A percentile compares a stretch with the other conserved stretches of the same genome.
Evolutionary conservation across 2,113 vertebrate species (phyloP).

Genomic region (Salvelinus alpinus): DNA sequence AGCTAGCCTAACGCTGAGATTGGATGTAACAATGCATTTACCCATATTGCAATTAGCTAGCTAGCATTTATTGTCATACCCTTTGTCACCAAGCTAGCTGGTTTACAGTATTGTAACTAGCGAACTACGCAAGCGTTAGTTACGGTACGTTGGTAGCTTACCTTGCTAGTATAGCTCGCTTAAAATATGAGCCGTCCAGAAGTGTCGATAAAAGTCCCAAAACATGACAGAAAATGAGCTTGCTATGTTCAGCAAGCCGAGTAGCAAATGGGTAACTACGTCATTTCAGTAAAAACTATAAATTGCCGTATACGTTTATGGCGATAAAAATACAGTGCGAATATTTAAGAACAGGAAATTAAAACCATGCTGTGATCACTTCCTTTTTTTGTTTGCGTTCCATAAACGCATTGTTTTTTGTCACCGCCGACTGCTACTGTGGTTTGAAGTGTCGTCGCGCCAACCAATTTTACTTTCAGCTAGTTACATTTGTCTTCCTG

Average conservation of each 20-base stretch:
- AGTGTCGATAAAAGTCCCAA: conserved; percentile 42
- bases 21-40: not conserved
- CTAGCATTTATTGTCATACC: not conserved
- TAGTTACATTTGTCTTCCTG: no score
- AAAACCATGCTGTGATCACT: conserved; percentile 58
- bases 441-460: no score
- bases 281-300: no score
- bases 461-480: no score
- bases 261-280: not conserved
- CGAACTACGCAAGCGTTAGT: conserved; percentile 43
- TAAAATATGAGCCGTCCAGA: conserved; percentile 48
- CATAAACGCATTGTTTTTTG: no score
- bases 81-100: not conserved
- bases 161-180: conserved; percentile 52
- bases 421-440: no score
- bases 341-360: conserved; percentile 57
- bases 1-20: not conserved
- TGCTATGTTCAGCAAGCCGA: not conserved
- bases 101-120: not conserved
- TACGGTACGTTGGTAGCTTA: conserved; percentile 27
- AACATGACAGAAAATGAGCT: conserved; percentile 48
- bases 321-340: conserved; percentile 27
- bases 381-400: conserved; percentile 37
- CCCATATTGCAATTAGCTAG: no score
- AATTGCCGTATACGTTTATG: not conserved